These are phyloP conservation scores for Tachina lurida DNA, from an alignment of 2,888 invertebrate genomes.

Conservation along the genomic window DNA sequence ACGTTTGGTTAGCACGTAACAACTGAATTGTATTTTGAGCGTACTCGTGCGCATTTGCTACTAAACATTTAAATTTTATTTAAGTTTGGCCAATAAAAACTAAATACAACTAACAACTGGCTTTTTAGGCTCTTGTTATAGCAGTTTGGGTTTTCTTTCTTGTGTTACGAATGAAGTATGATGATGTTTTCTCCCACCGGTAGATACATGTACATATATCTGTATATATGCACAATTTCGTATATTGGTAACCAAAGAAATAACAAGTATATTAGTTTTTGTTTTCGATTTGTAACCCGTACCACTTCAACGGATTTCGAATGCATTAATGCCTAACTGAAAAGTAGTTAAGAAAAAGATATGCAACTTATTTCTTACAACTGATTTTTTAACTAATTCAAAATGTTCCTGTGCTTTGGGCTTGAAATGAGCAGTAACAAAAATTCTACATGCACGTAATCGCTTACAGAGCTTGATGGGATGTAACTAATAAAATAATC, in stretches of 20 bases:
- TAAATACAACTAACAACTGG: slow-evolving; percentile 39
- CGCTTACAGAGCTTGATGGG: too few relatives aligned
- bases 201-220: slow-evolving; percentile 6
- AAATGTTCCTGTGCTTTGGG: too few relatives aligned
- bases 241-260: not conserved
- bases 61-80: slow-evolving; percentile 51
- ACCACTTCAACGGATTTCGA: too few relatives aligned
- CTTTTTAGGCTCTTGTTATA: slow-evolving; percentile 49
- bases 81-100: slow-evolving; percentile 59
- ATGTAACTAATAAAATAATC: too few relatives aligned
- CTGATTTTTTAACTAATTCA: too few relatives aligned
- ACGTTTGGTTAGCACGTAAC: slow-evolving; percentile 72
- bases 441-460: too few relatives aligned
- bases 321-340: too few relatives aligned
- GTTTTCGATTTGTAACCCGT: not conserved
- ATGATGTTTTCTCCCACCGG: slow-evolving; percentile 56
- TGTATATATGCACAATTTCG: not conserved
- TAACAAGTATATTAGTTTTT: not conserved
- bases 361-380: too few relatives aligned
- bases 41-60: slow-evolving; percentile 70
- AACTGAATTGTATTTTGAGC: slow-evolving; percentile 72
- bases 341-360: too few relatives aligned
- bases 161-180: slow-evolving; percentile 36
- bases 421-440: too few relatives aligned
- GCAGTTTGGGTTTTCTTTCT: slow-evolving; percentile 29